Percentiles rank a stretch among this genome's conserved stretches.
Conservation (phyloP, 2,797 vertebrate species). For the Trematomus bernacchii region DNA sequence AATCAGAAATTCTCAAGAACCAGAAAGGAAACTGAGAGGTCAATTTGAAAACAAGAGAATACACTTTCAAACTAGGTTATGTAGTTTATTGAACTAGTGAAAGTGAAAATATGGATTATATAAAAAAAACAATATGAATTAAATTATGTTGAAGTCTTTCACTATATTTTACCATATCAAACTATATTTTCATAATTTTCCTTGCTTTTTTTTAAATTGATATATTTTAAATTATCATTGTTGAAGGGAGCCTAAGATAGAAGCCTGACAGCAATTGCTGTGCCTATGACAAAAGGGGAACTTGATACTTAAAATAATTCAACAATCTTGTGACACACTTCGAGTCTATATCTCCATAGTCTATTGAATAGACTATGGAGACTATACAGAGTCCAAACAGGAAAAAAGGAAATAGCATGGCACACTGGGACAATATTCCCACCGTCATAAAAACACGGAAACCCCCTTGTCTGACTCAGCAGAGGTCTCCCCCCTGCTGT, state of each 20-base stretch:
- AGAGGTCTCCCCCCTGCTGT: conserved; percentile 70
- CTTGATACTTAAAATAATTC: background rate
- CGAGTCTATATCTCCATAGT: too few relatives aligned
- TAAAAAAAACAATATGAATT: background rate
- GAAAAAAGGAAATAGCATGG: conserved; percentile 26
- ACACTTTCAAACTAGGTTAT: background rate
- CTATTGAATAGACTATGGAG: conserved; percentile 12
- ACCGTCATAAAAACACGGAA: conserved; percentile 69
- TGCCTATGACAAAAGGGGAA: background rate
- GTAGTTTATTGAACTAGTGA: background rate
- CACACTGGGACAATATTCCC: conserved; percentile 58
- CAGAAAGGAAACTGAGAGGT: background rate
- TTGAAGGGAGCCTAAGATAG: background rate
- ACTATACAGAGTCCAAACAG: conserved; percentile 11
- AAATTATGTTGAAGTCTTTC: background rate
- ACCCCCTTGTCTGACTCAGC: conserved; percentile 71
- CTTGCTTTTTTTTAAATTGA: background rate
- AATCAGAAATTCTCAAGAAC: background rate
- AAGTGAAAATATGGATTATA: background rate
- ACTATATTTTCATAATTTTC: background rate
- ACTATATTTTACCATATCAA: background rate
- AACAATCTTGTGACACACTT: background rate
- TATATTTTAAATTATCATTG: background rate
- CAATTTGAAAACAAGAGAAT: background rate
- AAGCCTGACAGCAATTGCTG: background rate